These are phyloP conservation scores for Xestia xanthographa DNA, from an alignment of 2,888 invertebrate genomes.

Conservation along the genomic window DNA sequence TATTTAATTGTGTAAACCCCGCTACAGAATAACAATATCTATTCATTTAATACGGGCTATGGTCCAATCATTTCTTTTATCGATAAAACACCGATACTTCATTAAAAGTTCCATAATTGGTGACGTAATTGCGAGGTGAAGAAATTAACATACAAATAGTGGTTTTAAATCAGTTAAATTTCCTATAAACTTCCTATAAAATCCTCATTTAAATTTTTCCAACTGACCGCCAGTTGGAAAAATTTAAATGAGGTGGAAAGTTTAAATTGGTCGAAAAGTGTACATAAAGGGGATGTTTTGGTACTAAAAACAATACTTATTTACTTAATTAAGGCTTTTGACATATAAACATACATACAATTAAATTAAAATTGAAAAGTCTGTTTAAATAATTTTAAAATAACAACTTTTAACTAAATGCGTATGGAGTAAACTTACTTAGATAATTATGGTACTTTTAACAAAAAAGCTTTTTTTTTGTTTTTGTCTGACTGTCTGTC, in stretches of 20 bases:
- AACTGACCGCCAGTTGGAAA: conserved; percentile 17
- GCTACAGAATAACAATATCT: no score
- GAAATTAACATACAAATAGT: conserved; percentile 51
- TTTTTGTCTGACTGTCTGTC: no score
- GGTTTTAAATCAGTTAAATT: conserved; percentile 41
- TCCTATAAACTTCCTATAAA: no score
- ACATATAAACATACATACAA: no score
- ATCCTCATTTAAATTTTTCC: no score
- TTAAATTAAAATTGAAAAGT: no score
- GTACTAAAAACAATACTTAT: neutral
- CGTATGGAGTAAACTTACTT: no score
- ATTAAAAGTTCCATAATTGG: conserved; percentile 48
- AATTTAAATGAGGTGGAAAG: conserved; percentile 19
- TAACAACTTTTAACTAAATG: no score
- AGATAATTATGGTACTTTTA: no score
- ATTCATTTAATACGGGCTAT: conserved; percentile 13
- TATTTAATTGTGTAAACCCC: no score
- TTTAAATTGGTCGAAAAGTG: neutral
- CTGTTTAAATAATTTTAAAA: no score
- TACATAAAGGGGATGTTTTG: neutral
- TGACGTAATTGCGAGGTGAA: conserved; percentile 37
- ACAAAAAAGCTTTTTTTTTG: no score
- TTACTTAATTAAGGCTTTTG: neutral
- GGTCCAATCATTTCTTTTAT: conserved; percentile 26
- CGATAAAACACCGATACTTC: conserved; percentile 47